Evolutionary conservation across 1,140 invertebrate genomes (phyloP).

Genomic region (Ptiloglossa arizonensis): DNA sequence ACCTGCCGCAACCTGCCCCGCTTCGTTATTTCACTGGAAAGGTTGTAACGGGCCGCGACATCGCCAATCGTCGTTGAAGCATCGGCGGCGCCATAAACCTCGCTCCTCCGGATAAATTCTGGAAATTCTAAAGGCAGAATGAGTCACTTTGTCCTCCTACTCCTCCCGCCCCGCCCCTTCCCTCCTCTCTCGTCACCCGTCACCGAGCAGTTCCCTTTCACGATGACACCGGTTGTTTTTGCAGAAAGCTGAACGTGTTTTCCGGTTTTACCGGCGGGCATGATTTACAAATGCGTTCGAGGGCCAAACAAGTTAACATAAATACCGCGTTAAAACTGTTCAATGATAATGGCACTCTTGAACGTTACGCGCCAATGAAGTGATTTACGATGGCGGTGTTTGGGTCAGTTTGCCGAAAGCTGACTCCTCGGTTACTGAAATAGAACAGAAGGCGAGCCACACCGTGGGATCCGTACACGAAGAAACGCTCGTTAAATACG

Average conservation of each 20-base stretch:
- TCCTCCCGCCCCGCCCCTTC: too few relatives aligned
- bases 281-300: neutral
- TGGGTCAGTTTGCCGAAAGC: neutral
- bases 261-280: neutral
- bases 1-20: too few relatives aligned
- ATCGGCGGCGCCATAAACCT: neutral
- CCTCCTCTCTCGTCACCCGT: too few relatives aligned
- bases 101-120: neutral
- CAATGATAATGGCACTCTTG: neutral
- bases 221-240: neutral
- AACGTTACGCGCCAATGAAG: neutral
- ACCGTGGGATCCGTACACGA: neutral
- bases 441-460: neutral
- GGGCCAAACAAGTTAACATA: neutral
- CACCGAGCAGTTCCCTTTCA: neutral
- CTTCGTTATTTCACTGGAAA: too few relatives aligned
- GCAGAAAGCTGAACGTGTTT: neutral
- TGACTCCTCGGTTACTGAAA: neutral
- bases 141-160: neutral
- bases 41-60: too few relatives aligned
- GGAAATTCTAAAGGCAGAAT: neutral
- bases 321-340: slow-evolving; percentile 2
- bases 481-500: neutral
- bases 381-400: slow-evolving; percentile 11
- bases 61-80: too few relatives aligned